Percentiles rank a stretch among this genome's conserved stretches.
Conservation (phyloP, 2,888 invertebrate species). For the Tetragnatha montana region DNA sequence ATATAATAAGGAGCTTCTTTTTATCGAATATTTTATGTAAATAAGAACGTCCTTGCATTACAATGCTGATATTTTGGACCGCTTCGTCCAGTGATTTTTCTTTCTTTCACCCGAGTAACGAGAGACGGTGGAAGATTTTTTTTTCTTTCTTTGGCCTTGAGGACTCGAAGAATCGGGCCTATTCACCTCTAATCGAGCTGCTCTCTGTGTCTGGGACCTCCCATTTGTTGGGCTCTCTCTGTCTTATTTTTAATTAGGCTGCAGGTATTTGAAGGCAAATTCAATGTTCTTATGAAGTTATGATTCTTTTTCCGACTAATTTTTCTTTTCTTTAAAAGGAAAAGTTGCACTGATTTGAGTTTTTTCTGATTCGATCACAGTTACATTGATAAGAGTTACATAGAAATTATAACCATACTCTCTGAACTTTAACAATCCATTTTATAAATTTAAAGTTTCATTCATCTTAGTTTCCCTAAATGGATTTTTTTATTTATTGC, state of each 20-base stretch:
- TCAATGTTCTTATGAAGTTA: too few relatives aligned
- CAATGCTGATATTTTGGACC: background rate
- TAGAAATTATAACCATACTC: too few relatives aligned
- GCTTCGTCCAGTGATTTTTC: slow-evolving; percentile 1
- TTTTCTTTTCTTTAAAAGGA: too few relatives aligned
- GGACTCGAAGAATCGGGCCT: slow-evolving; percentile 1
- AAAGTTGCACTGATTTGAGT: too few relatives aligned
- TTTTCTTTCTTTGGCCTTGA: slow-evolving; percentile 8
- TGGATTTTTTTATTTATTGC: too few relatives aligned
- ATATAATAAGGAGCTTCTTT: background rate
- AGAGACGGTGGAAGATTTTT: slow-evolving; percentile 2
- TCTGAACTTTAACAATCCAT: too few relatives aligned
- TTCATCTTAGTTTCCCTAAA: too few relatives aligned
- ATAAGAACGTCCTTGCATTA: slow-evolving; percentile 4
- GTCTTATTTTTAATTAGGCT: background rate
- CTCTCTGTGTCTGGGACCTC: background rate
- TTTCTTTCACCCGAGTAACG: slow-evolving; percentile 8
- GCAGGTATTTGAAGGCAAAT: background rate
- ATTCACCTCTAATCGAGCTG: background rate
- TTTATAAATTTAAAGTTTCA: too few relatives aligned
- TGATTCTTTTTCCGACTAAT: too few relatives aligned
- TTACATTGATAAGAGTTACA: too few relatives aligned
- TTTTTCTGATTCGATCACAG: too few relatives aligned
- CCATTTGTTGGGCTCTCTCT: background rate
- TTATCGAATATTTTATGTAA: slow-evolving; percentile 27